Base-by-base conservation (phyloP, 1,140 invertebrate genomes). In the Palaemon carinicauda region DNA sequence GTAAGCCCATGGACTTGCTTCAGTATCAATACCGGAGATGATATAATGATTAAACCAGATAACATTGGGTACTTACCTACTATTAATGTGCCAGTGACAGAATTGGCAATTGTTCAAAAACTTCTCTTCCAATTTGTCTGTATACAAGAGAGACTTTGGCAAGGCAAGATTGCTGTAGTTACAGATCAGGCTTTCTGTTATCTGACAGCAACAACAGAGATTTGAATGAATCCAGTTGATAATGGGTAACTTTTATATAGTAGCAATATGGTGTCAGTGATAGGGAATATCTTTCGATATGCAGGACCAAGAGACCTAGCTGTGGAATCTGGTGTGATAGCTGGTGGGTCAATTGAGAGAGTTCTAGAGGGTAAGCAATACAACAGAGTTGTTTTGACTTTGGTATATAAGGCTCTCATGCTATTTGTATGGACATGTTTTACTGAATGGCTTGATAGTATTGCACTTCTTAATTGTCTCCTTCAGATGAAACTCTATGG, bases 321-420 rank as follows among this genome's bases (percentile, higher is more conserved):
- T 15, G 78, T 90, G 84, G 87, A 90, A 84, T 87, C 88, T 29
- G 89, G 82, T 9, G 88, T 90, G 5, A 29, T 90, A 41, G 33
- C 33, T 41, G 9, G 3, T 41, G 33, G 33, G 33, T 41, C 33
- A 41, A 9, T 41, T 41, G 33, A 41, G 3, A 41, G 33, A 41
- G 9, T 41, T 4, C 33, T 41, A 52, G 87, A 87, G 56, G 90
- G 89, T 33, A 81, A 69, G 73, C 82, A 89, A 10, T 90, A 90
- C 75, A 90, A 89, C 65, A 19, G 90, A 10, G 74, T 41, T 78
- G n/a, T 69, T 90, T n/a, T 79, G 88, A 33, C 41, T 86, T 15
- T 89, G 17, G 51, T 87, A n/a, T 89, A 73, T 84, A 88, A 90
- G 86, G 86, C 89, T 21, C 54, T 89, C 19, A 24, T 60, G 19